Evolutionary conservation across 2,113 vertebrate genomes (phyloP).

Genomic region (Tichodroma muraria): DNA sequence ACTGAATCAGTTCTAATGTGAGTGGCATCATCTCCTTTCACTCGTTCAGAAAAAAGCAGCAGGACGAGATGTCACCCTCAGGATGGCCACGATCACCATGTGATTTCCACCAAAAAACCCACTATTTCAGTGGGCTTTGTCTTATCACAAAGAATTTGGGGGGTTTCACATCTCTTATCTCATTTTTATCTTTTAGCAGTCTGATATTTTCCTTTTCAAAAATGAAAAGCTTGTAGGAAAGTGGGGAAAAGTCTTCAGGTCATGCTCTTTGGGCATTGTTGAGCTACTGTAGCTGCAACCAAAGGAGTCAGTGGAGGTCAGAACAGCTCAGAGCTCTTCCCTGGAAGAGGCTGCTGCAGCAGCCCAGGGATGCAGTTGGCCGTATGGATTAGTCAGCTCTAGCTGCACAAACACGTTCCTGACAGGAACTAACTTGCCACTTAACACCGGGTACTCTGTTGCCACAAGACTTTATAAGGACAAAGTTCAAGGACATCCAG

Average conservation of each 20-base stretch:
- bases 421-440: not conserved
- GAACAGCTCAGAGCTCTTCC: not conserved
- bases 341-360: not conserved
- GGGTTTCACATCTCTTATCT: not conserved
- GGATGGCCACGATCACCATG: not conserved
- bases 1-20: not conserved
- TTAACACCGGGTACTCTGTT: not conserved
- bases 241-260: not conserved
- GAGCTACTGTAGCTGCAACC: not conserved
- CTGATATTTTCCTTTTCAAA: not conserved
- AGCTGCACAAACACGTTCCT: not conserved
- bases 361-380: not conserved
- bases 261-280: not conserved
- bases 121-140: not conserved
- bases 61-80: not conserved
- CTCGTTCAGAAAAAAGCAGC: not conserved
- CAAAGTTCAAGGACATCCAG: not conserved
- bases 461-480: not conserved
- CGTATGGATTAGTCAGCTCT: not conserved
- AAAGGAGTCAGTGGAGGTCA: not conserved
- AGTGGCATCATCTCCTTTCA: not conserved
- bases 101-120: not conserved
- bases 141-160: not conserved
- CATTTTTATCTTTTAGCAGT: not conserved
- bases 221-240: not conserved